Base-by-base conservation (phyloP, 2,888 invertebrate genomes). In the Mantis religiosa region DNA sequence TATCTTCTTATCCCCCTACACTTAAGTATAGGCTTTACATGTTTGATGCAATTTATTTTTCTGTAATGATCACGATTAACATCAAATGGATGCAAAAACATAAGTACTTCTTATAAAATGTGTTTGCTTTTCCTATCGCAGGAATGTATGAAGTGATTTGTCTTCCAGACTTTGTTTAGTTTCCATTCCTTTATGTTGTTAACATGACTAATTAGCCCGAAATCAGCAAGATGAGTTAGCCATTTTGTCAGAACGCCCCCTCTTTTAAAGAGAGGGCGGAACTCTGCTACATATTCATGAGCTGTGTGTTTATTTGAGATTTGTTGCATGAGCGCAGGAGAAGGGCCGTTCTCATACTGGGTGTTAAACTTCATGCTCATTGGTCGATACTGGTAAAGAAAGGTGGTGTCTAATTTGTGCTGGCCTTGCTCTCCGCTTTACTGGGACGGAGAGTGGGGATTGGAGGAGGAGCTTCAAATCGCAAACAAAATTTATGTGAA, bases 171-270 rank as follows among this genome's bases (percentile, higher is more conserved):
- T 30, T 30, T 30, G 34, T 41, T 1, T 41, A 41, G 54, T 14
- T 71, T 20, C 4, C 54, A 25, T 71, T 71, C 20, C 20, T 6
- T 20, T 20, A 71, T 71, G 20, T 54, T 54, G 54, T 71, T 71
- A 71, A 20, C 54, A 20, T 71, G 20, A 71, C 20, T 71, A 71
- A 71, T 71, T 71, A 71, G 54, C 54, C 20, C 8, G 54, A 20
- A 71, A 71, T 20, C 54, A 71, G 54, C 54, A 71, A 71, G 54
- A 71, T 25, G 14, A 71, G 92, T 82, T 87, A 87, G 87, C 87
- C 87, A 87, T 87, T 87, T 87, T 87, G 87, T 87, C 54, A 71
- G 25, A 6, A 71, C 54, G 20, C 54, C 54, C 54, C 54, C 54
- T 12, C 54, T 20, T 20, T 71, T 9, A 12, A 3, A 71, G 54